Conservation (phyloP, 2,888 invertebrate genomes). For the Pollenia angustigena region DNA sequence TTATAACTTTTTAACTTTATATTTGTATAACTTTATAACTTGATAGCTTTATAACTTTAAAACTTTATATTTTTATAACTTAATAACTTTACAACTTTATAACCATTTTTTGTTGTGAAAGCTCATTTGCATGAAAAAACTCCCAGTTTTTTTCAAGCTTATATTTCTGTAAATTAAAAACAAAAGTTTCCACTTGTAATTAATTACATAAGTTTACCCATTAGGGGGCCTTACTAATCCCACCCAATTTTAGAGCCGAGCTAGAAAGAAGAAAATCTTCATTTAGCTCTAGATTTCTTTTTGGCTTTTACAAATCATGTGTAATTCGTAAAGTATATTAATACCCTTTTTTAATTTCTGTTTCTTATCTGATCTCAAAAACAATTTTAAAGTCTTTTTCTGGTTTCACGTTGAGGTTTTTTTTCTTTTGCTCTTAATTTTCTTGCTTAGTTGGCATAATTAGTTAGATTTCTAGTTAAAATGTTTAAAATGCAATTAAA, state of each 20-base stretch:
- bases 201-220: background rate
- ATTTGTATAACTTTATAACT: too few species aligned
- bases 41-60: too few species aligned
- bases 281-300: background rate
- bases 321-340: background rate
- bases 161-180: too few species aligned
- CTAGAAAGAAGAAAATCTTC: background rate
- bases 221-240: background rate
- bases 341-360: background rate
- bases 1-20: too few species aligned
- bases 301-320: background rate
- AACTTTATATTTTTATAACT: too few species aligned
- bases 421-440: background rate
- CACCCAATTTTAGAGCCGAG: background rate
- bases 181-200: too few species aligned
- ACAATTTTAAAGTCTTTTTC: constrained; percentile 27
- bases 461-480: constrained; percentile 57
- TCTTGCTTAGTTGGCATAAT: constrained; percentile 29
- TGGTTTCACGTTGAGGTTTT: constrained; percentile 20
- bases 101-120: too few species aligned
- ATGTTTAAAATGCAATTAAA: constrained; percentile 51
- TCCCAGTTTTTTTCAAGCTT: too few species aligned
- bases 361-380: constrained; percentile 51
- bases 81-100: too few species aligned
- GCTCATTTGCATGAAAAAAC: too few species aligned